phyloP scores from a whole-genome alignment of 2,888 invertebrate genomes.

The Argyresthia albistria region DNA sequence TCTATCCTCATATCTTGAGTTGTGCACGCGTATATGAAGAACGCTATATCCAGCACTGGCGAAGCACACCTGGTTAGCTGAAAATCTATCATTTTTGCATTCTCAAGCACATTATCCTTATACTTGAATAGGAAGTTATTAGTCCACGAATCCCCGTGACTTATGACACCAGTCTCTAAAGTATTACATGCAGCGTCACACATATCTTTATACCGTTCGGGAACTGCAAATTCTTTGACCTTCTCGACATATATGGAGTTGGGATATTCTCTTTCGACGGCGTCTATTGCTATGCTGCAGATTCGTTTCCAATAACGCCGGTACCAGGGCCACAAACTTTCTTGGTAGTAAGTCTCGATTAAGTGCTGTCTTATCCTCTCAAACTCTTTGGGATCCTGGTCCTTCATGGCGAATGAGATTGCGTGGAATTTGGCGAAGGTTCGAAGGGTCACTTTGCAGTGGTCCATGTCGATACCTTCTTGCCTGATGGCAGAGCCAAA shows the following conservation, averaged over 20 bases:
- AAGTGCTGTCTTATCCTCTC: slow-evolving; percentile 38
- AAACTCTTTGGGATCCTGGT: slow-evolving; percentile 65
- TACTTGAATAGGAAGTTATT: slow-evolving; percentile 78
- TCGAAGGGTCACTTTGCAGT: slow-evolving; percentile 61
- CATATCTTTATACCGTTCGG: slow-evolving; percentile 43
- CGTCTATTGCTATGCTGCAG: slow-evolving; percentile 71
- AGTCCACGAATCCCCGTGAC: slow-evolving; percentile 83
- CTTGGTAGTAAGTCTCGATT: slow-evolving; percentile 73
- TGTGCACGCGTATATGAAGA: slow-evolving; percentile 73
- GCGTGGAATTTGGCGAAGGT: slow-evolving; percentile 74
- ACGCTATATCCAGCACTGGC: slow-evolving; percentile 72
- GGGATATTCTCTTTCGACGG: slow-evolving; percentile 76
- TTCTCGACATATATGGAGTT: slow-evolving; percentile 69
- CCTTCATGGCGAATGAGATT: slow-evolving; percentile 70
- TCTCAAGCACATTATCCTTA: slow-evolving; percentile 25
- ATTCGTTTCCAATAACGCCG: slow-evolving; percentile 61
- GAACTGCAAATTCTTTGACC: slow-evolving; percentile 63
- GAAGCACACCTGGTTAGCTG: slow-evolving; percentile 75
- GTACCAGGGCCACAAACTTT: slow-evolving; percentile 72
- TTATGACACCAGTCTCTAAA: slow-evolving; percentile 67
- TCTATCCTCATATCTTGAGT: slow-evolving; percentile 65
- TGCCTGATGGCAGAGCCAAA: slow-evolving; percentile 53
- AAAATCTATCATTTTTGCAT: slow-evolving; percentile 78
- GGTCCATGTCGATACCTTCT: slow-evolving; percentile 62
- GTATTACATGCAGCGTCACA: slow-evolving; percentile 39